phyloP scores from a whole-genome alignment of 2,888 invertebrate genomes.

The Ormyrus labotus region DNA sequence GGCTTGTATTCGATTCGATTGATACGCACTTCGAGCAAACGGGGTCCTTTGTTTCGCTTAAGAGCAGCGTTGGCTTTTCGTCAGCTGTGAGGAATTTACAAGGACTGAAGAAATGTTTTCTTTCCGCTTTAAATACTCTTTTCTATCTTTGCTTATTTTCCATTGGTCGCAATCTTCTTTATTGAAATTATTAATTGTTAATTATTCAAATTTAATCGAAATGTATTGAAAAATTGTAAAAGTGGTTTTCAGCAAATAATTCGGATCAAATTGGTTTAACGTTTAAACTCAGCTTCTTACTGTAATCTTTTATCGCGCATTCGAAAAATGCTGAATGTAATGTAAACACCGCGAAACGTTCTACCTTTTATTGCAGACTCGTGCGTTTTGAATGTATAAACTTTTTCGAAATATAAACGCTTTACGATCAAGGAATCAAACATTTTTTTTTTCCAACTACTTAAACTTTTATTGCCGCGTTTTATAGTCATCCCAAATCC shows the following conservation, averaged over 20 bases:
- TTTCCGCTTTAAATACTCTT: no score
- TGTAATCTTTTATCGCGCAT: not conserved
- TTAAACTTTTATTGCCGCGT: slow-evolving; percentile 20
- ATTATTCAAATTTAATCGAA: no score
- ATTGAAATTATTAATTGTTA: no score
- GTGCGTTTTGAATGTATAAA: slow-evolving; percentile 20
- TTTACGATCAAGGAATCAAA: slow-evolving; percentile 24
- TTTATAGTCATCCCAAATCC: slow-evolving; percentile 10
- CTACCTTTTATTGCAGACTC: slow-evolving; percentile 1
- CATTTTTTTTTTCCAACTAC: slow-evolving; percentile 15
- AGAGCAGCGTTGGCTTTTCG: no score
- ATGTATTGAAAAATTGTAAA: no score
- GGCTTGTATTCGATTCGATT: not conserved
- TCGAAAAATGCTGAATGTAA: not conserved
- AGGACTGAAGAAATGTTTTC: no score
- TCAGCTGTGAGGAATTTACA: no score
- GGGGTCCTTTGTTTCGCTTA: slow-evolving; percentile 15
- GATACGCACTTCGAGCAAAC: slow-evolving; percentile 23
- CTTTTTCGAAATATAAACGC: slow-evolving; percentile 24
- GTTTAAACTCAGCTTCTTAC: no score
- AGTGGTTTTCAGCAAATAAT: no score
- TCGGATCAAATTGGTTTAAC: no score
- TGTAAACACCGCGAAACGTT: not conserved
- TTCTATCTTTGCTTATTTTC: no score
- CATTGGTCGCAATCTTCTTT: no score